Evolutionary conservation across 2,888 invertebrate species (phyloP), one percentile per base, ranked within the genome.

Genomic region (Horisme vitalbata): DNA sequence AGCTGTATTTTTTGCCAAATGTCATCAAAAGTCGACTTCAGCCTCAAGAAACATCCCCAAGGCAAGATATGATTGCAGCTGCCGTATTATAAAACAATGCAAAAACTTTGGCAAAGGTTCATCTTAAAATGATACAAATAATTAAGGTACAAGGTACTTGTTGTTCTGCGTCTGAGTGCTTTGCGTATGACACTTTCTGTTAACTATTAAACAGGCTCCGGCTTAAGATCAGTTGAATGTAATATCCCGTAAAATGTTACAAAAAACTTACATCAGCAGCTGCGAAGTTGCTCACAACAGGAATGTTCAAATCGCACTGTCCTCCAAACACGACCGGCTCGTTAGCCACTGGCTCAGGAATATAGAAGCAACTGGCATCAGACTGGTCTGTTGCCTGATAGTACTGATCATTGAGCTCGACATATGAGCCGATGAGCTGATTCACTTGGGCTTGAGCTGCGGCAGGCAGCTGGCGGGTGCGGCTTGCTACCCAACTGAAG

Each of bases 401-500:
- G 56, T 75, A 82, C 2, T 8, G 41, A 10, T 55, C 32, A 49
- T 80, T 80, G 1, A 80, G 67, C 3, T 75, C 72, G 2, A 73
- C 2, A 1, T 66, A 39, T 0, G 71, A 65, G 27, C 58, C 43
- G 0, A 83, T 59, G 0, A 74, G 67, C 9, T 53, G 38, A 7
- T 76, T 35, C 1, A 88, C 75, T 14, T 65, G 61, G 0, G 30
- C 14, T 51, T 64, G 52, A 0, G 69, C 59, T 0, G 32, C 46
- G 0, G 48, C 21, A 0, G 75, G 39, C 1, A 84, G 45, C 2
- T 57, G 46, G 0, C 75, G 71, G 0, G 67, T 59, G 45, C 82
- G 72, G 52, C 85, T 81, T 0, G 79, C 46, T 11, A 87, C 80
- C 88, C 88, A 89, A 39, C 85, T 83, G 63, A 58, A 79, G 0